Evolutionary conservation across 2,888 invertebrate species (phyloP), one percentile per base, ranked within the genome.

Genomic region (Agrilus cyanescens): DNA sequence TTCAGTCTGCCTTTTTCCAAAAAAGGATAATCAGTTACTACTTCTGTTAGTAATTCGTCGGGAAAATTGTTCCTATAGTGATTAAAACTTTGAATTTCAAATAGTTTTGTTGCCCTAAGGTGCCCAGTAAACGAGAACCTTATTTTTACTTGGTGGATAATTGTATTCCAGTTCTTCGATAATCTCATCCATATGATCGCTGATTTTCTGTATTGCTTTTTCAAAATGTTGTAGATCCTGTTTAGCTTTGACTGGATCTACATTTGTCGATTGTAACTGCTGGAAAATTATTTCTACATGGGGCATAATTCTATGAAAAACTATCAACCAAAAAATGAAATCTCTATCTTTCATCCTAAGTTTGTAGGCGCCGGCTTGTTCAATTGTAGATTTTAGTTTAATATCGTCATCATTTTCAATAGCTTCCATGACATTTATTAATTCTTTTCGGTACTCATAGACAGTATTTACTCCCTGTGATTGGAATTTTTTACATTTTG

Each of bases 391-490:
- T n/a, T n/a, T n/a, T n/a, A n/a, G n/a, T n/a, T n/a, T n/a, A n/a
- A n/a, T n/a, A n/a, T n/a, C n/a, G n/a, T 41, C 34, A 30, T 37
- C 30, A 8, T 25, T 25, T 16, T 15, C 14, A 12, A 43, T 25
- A 12, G 13, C 35, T 36, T 15, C 39, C 45, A 45, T 40, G 13
- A 33, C 40, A 20, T 16, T 30, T n/a, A 40, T 37, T 12, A 45
- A 10, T 7, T 37, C 38, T 4, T 40, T 12, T 31, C 38, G 33
- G 6, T 47, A 33, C 29, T 40, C 32, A 29, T 37, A 43, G 12
- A 44, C 38, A 15, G 34, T 32, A 25, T 46, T 44, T n/a, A 44
- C 38, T 18, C 25, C 38, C 13, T 36, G n/a, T 6, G 41, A 20
- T 30, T 20, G 3, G 29, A 46, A 46, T 20, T 44, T 38, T n/a